A percentile compares a stretch with the other conserved stretches of the same genome.
phyloP scores from a whole-genome alignment of 2,888 invertebrate species.

The Heteropelma amictum region DNA sequence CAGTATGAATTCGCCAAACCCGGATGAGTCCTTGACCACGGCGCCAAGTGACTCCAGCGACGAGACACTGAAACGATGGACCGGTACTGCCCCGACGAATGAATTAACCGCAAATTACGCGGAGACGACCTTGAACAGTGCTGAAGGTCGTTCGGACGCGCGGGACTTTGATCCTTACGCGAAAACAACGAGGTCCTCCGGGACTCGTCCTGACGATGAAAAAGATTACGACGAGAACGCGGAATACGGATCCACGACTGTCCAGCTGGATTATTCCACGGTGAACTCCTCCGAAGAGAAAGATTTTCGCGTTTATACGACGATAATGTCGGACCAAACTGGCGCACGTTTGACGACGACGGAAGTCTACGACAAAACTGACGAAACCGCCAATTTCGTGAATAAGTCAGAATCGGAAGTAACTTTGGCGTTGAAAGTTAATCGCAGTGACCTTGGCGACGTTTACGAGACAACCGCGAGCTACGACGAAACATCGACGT shows the following conservation, averaged over 20 bases:
- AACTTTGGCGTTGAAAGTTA: neutral
- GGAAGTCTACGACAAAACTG: slow-evolving; percentile 6
- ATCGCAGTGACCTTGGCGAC: neutral
- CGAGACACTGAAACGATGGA: neutral
- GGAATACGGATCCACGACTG: neutral
- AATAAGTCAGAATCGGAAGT: neutral
- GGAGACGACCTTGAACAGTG: neutral
- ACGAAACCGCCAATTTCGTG: neutral
- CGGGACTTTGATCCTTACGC: neutral
- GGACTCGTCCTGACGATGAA: neutral
- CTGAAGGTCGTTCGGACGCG: no score
- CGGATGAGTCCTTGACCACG: neutral
- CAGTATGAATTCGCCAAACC: neutral
- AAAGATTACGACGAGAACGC: neutral
- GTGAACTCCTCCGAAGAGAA: neutral
- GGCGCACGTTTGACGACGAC: neutral
- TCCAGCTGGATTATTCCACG: neutral
- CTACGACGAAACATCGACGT: neutral
- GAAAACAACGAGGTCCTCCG: neutral
- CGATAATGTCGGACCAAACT: neutral
- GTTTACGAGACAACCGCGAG: neutral
- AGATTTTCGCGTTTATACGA: neutral
- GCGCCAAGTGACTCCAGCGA: neutral
- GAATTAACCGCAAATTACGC: neutral
- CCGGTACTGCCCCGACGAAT: neutral